These are phyloP conservation scores for Meda fulgida DNA, from an alignment of 2,797 vertebrate species.

Conservation along the genomic window DNA sequence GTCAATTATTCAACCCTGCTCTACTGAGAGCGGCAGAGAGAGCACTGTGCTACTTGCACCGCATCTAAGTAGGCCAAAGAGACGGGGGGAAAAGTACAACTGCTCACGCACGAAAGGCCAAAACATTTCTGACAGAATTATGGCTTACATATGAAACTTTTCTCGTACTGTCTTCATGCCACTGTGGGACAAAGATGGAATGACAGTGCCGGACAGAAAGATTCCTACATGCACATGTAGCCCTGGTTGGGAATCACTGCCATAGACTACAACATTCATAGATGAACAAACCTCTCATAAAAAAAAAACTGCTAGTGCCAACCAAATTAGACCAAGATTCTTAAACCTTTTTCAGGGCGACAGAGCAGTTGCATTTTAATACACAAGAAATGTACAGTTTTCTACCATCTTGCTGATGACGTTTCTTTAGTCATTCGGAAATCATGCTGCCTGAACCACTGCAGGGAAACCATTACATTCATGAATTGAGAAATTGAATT, in stretches of 20 bases:
- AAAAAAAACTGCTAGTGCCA: not conserved
- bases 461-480: too few species aligned
- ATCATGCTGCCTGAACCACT: too few species aligned
- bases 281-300: not conserved
- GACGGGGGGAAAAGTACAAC: conserved; percentile 64
- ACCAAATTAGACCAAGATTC: not conserved
- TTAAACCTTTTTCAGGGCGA: not conserved
- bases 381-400: too few species aligned
- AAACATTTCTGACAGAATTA: conserved; percentile 34
- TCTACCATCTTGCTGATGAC: too few species aligned
- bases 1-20: conserved; percentile 80
- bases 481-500: too few species aligned
- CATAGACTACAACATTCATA: not conserved
- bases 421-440: too few species aligned
- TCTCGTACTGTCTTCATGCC: not conserved
- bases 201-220: not conserved
- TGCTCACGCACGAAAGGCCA: conserved; percentile 30
- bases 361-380: not conserved
- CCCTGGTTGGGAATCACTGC: not conserved
- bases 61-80: conserved; percentile 82
- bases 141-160: conserved; percentile 25
- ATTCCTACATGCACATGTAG: not conserved
- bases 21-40: conserved; percentile 66
- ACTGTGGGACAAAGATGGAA: not conserved
- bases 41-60: conserved; percentile 81